Conservation (phyloP, 2,888 invertebrate genomes). For the Pecten maximus region DNA sequence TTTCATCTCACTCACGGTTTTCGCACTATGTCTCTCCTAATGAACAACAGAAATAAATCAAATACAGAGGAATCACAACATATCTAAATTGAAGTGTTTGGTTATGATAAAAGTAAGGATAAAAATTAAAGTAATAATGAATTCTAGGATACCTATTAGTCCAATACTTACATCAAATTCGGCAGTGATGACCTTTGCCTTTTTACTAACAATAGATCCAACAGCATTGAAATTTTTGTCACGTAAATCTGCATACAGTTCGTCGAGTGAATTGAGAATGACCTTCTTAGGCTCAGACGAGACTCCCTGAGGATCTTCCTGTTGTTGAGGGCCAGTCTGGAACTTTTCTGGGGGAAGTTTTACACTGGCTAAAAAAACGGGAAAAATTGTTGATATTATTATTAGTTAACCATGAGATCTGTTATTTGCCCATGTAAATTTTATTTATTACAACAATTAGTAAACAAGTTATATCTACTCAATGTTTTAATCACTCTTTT, state of each 20-base stretch:
- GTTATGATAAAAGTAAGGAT: too few relatives aligned
- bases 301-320: conserved; percentile 85
- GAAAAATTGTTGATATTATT: too few relatives aligned
- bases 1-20: conserved; percentile 97
- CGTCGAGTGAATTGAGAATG: conserved; percentile 94
- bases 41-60: conserved; percentile 37
- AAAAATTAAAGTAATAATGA: too few relatives aligned
- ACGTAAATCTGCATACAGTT: conserved; percentile 93
- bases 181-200: conserved; percentile 92
- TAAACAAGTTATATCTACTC: too few relatives aligned
- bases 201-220: conserved; percentile 91
- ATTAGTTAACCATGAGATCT: too few relatives aligned
- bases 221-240: conserved; percentile 97
- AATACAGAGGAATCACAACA: not conserved
- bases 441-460: too few relatives aligned
- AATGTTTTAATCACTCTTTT: too few relatives aligned
- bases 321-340: conserved; percentile 87
- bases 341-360: conserved; percentile 94
- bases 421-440: too few relatives aligned
- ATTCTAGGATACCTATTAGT: too few relatives aligned
- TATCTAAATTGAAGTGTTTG: not conserved
- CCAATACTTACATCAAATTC: conserved; percentile 87
- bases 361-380: conserved; percentile 86
- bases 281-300: conserved; percentile 87
- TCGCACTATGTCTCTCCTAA: conserved; percentile 90